These are phyloP conservation scores for Rhagonycha fulva DNA, from an alignment of 2,888 invertebrate species.

Conservation along the genomic window DNA sequence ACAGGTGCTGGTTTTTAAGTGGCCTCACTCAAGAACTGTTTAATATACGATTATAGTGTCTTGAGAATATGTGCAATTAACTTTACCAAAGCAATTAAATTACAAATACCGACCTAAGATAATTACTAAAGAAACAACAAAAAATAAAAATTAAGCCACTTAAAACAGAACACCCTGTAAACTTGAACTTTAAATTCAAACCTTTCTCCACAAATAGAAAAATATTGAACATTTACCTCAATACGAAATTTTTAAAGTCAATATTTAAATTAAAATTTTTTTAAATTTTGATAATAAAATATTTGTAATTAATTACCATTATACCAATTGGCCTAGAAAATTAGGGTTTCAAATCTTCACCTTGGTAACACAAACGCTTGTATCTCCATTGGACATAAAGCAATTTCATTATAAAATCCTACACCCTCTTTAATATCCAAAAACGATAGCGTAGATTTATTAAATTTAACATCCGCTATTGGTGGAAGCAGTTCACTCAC, in stretches of 20 bases:
- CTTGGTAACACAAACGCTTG: conserved; percentile 57
- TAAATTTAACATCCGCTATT: conserved; percentile 46
- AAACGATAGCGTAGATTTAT: conserved; percentile 61
- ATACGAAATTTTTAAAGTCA: neutral
- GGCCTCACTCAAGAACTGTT: neutral
- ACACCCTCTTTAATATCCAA: conserved; percentile 52
- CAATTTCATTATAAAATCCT: conserved; percentile 45
- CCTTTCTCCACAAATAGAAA: neutral
- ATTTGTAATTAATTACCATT: neutral
- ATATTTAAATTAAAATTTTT: neutral
- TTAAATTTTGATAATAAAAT: neutral
- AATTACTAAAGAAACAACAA: too few relatives aligned
- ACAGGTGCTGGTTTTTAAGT: neutral
- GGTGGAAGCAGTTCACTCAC: conserved; percentile 57
- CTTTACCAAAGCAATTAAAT: too few relatives aligned
- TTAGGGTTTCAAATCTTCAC: conserved; percentile 14
- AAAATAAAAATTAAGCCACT: too few relatives aligned
- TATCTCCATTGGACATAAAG: conserved; percentile 64
- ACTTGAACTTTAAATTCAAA: neutral
- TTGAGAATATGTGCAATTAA: too few relatives aligned
- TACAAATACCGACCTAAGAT: too few relatives aligned
- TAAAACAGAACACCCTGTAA: neutral
- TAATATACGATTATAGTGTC: too few relatives aligned
- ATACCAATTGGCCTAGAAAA: neutral
- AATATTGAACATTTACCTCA: neutral